Percentiles rank a stretch among this genome's conserved stretches.
These are phyloP conservation scores for Stichopus chloronotus DNA, from an alignment of 35 echinoderm and acorn worm species.

Conservation along the genomic window DNA sequence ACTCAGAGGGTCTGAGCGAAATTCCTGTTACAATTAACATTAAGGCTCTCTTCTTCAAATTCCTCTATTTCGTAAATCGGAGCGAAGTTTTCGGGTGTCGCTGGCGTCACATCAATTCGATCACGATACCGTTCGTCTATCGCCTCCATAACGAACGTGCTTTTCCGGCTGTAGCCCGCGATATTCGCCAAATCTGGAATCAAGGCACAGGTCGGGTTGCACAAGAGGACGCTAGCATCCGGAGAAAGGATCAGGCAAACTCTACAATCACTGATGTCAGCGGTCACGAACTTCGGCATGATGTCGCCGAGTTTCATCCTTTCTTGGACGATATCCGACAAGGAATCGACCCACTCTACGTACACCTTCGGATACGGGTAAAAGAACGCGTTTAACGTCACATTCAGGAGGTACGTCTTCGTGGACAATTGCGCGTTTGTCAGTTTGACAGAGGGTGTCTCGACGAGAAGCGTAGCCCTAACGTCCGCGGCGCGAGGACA, in stretches of 20 bases:
- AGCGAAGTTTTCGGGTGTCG: not conserved
- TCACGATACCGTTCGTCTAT: not conserved
- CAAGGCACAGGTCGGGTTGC: constrained; percentile 42
- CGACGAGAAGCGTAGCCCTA: constrained; percentile 40
- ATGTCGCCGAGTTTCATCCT: constrained; percentile 28
- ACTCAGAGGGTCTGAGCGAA: not conserved
- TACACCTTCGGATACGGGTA: constrained; percentile 26
- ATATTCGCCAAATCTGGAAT: constrained; percentile 25
- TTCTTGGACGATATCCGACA: constrained; percentile 13
- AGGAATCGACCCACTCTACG: constrained; percentile 45
- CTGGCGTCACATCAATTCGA: not conserved
- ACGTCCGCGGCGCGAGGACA: constrained; percentile 29
- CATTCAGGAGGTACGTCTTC: constrained; percentile 43
- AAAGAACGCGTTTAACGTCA: constrained; percentile 40
- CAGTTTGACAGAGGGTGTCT: constrained; percentile 2
- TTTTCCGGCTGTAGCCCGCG: not conserved
- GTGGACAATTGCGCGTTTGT: constrained; percentile 28
- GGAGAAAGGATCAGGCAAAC: constrained; percentile 39
- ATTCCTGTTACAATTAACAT: not conserved
- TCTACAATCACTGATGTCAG: constrained; percentile 15
- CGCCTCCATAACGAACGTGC: constrained; percentile 21
- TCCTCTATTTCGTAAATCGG: constrained; percentile 19
- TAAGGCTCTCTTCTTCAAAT: not conserved
- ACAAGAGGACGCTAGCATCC: constrained; percentile 22
- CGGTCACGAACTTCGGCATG: constrained; percentile 14